phyloP scores from a whole-genome alignment of 2,888 invertebrate species.

The Morinoia aosen region DNA sequence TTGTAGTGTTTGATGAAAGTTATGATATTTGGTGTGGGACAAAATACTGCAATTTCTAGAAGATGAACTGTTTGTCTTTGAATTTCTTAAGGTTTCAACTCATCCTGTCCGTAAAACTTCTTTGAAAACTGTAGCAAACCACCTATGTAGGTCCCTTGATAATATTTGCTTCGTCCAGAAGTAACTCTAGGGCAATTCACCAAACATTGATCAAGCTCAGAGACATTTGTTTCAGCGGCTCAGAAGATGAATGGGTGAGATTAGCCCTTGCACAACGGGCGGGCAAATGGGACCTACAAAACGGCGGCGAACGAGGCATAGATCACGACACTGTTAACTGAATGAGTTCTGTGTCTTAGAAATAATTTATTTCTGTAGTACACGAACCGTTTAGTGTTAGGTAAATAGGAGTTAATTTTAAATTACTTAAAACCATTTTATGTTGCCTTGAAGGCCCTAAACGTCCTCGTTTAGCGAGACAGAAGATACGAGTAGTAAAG shows the following conservation, averaged over 20 bases:
- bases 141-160: background rate
- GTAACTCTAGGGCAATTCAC: background rate
- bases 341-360: background rate
- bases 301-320: background rate
- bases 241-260: background rate
- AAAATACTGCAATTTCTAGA: too few relatives aligned
- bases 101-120: too few relatives aligned
- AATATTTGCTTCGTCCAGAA: background rate
- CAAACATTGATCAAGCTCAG: background rate
- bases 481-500: too few relatives aligned
- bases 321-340: background rate
- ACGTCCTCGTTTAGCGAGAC: too few relatives aligned
- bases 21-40: too few relatives aligned
- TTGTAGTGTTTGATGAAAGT: too few relatives aligned
- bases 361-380: background rate
- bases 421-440: background rate
- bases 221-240: background rate
- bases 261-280: background rate
- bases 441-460: background rate
- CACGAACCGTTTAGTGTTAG: background rate
- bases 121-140: too few relatives aligned
- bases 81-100: too few relatives aligned
- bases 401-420: too few relatives aligned
- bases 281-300: background rate
- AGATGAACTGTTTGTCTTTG: too few relatives aligned